Evolutionary conservation across 1,140 invertebrate species (phyloP), one percentile per base, ranked within the genome.

Genomic region (Belonocnema kinseyi): DNA sequence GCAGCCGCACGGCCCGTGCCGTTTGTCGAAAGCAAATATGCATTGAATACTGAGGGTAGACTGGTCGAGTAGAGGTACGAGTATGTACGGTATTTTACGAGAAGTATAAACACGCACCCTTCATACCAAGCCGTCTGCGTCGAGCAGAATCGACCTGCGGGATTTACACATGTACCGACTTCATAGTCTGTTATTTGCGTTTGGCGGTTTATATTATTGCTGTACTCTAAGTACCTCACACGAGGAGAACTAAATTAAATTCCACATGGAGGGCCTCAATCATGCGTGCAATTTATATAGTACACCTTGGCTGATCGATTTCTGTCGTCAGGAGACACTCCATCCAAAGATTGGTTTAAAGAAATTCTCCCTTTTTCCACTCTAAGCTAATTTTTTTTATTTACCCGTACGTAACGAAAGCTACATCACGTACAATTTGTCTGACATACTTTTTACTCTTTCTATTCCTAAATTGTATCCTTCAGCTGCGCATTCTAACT

Each of bases 1-100:
- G 78, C 82, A 80, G 76, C 72, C 78, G 78, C 78, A 77, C 80
- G 80, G 76, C 72, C 79, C 79, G 78, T 74, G 77, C 80, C 61
- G 78, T 80, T 85, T 80, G 80, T 78, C 77, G 77, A 73, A 79
- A 77, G 80, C 80, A 83, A 85, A 85, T 83, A 83, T 81, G 79
- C 82, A 81, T 82, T 80, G 80, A 83, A 82, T 81, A 79, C 75
- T 56, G 75, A 21, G 52, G 58, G 74, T 71, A 80, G 75, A 80
- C 77, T 77, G 77, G 66, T 74, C 70, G 77, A 78, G 75, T 80
- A 78, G 16, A 66, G 61, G 61, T 33, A 75, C 78, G 75, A 70
- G 71, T 77, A 79, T 56, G 82, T 72, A 56, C 72, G 79, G 77
- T 79, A 81, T 83, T 83, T 83, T 83, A 83, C 77, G 77, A 81